These are phyloP conservation scores for Python bivittatus DNA, from an alignment of 2,113 vertebrate genomes.

Conservation along the genomic window DNA sequence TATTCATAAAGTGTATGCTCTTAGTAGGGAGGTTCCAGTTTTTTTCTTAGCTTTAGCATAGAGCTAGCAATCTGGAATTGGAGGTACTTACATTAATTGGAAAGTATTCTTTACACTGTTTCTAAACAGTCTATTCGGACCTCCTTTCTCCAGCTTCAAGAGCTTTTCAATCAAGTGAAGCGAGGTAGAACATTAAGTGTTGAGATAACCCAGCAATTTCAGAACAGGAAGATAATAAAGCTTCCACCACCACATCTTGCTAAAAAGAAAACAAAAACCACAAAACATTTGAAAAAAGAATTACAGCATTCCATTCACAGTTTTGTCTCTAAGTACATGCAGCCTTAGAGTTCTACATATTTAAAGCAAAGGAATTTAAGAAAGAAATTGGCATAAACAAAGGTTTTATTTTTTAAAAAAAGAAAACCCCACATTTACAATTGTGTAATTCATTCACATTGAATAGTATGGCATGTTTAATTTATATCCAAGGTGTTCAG, in stretches of 20 bases:
- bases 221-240: conserved; percentile 76
- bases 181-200: conserved; percentile 86
- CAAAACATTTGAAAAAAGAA: not conserved
- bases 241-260: conserved; percentile 77
- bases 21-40: too few relatives aligned
- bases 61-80: not conserved
- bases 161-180: conserved; percentile 87
- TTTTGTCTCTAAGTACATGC: not conserved
- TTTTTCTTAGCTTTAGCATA: not conserved
- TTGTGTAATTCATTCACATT: not conserved
- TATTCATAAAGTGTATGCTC: conserved; percentile 26
- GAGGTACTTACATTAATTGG: conserved; percentile 82
- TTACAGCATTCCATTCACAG: not conserved
- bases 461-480: not conserved
- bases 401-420: not conserved
- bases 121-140: conserved; percentile 82
- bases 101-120: conserved; percentile 89
- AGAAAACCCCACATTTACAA: not conserved
- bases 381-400: not conserved
- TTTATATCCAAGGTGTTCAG: too few relatives aligned
- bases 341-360: not conserved
- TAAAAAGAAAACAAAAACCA: conserved; percentile 56
- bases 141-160: conserved; percentile 84
- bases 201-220: conserved; percentile 85
- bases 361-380: not conserved